These are phyloP conservation scores for Hymenochirus boettgeri DNA, from an alignment of 2,113 vertebrate genomes.

Conservation along the genomic window DNA sequence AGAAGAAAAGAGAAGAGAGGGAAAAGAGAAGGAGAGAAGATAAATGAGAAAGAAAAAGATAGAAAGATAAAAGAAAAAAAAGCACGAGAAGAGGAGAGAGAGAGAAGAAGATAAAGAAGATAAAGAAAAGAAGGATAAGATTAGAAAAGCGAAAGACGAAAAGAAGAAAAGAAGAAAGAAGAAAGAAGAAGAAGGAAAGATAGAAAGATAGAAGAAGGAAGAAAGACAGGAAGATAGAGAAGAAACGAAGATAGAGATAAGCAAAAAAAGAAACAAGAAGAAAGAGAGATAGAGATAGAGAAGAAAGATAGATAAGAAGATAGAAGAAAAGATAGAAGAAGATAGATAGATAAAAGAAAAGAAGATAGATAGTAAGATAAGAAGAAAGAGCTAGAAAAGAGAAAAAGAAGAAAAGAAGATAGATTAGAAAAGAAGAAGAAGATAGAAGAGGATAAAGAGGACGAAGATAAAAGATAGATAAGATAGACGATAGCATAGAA, in stretches of 20 bases:
- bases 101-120: neutral
- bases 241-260: too few species aligned
- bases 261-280: neutral
- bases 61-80: too few species aligned
- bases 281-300: too few species aligned
- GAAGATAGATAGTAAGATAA: neutral
- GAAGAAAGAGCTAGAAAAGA: neutral
- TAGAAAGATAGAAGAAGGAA: too few species aligned
- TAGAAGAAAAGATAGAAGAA: neutral
- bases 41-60: too few species aligned
- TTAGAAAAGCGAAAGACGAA: too few species aligned
- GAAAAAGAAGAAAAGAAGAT: neutral
- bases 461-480: neutral
- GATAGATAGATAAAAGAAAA: too few species aligned
- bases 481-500: neutral
- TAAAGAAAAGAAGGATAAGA: too few species aligned
- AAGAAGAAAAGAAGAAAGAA: neutral
- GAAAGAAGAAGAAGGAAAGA: neutral
- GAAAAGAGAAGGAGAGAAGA: neutral
- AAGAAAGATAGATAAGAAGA: too few species aligned
- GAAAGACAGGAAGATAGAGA: neutral
- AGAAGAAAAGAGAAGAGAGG: too few species aligned
- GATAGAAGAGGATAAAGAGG: neutral
- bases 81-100: too few species aligned
- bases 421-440: neutral